Base-by-base conservation (phyloP, 2,797 vertebrate species). In the Channa striata region DNA sequence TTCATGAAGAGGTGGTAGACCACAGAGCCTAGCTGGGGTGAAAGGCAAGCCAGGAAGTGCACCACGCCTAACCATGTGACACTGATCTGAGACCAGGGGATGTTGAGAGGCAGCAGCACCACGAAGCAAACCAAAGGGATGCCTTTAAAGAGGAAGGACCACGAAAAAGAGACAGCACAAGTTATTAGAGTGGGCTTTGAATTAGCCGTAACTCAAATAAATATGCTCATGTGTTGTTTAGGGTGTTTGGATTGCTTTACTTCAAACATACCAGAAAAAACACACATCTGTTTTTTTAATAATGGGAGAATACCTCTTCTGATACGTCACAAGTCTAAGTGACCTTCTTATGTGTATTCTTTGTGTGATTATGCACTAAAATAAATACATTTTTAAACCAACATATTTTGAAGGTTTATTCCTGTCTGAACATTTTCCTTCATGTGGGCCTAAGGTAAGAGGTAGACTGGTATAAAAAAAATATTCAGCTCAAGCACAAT, bases 1-100 rank as follows among this genome's bases (percentile, higher is more conserved):
- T 97, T 97, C 97, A 97, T 97, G 92, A 98, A 98, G 82, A 98
- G 96, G 90, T 98, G 97, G 78, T 98, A 98, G 20, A 97, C 89
- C 83, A 98, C 97, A 0, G 96, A 97, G 85, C 96, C 96, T 54
- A 97, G 93, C 75, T 96, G 96, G 1, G 97, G 96, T 0, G 94
- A 96, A 79, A 97, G 91, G 80, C 96, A 98, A 65, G 97, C 96
- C 90, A 97, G 93, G 77, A 96, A 96, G 87, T 97, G 97, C 33
- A 96, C 95, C 79, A 96, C 93, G 14, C 95, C 96, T 79, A 98
- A 85, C 96, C 97, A 97, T 1, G 95, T 95, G 54, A 95, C 94
- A 23, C 94, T 95, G 92, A 98, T 94, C 91, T 96, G 96, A 17
- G 94, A 93, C 96, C 96, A 97, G 63, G 96, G 96, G 88, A 97